Evolutionary conservation across 2,113 vertebrate genomes (phyloP).

Genomic region (Marmota flaviventris): DNA sequence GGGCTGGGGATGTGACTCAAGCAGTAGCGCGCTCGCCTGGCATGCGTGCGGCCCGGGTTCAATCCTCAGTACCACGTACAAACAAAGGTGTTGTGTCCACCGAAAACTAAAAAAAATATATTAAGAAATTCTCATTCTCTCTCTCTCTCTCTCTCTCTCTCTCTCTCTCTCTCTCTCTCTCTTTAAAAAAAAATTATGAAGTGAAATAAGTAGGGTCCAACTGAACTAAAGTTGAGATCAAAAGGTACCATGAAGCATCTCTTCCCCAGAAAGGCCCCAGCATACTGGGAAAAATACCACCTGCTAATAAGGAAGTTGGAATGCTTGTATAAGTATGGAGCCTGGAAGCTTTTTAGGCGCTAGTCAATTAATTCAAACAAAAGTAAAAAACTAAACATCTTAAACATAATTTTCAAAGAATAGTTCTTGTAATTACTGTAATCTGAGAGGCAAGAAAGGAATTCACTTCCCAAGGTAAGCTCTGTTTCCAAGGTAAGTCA

Average conservation of each 20-base stretch:
- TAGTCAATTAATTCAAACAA: background rate
- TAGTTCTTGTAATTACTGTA: background rate
- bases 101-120: no score
- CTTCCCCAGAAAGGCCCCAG: background rate
- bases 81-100: no score
- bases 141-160: no score
- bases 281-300: background rate
- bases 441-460: background rate
- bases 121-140: no score
- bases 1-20: no score
- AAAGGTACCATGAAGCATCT: background rate
- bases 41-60: no score
- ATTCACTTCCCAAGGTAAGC: background rate
- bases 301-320: background rate
- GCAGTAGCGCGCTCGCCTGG: no score
- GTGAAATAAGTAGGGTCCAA: background rate
- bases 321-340: background rate
- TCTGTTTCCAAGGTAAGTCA: background rate
- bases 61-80: no score
- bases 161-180: no score
- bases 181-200: background rate
- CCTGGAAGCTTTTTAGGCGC: background rate
- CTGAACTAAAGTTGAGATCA: background rate
- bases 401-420: conserved; percentile 39
- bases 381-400: conserved; percentile 1